Base-by-base conservation (phyloP, 2,888 invertebrate genomes). In the Ligdia adustata region DNA sequence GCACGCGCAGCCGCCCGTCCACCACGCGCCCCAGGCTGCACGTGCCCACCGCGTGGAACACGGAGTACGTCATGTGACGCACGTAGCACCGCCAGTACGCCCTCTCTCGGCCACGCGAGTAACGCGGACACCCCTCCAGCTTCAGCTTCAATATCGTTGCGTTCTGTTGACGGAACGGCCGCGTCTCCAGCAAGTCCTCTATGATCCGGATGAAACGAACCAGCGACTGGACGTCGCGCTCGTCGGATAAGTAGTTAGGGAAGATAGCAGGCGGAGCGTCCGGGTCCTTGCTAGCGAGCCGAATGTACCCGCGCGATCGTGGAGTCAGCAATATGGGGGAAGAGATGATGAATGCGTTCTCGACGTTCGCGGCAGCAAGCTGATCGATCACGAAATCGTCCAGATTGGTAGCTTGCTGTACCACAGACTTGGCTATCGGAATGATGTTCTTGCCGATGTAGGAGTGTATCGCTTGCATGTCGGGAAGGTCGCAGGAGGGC, bases 51-150 rank as follows among this genome's bases (percentile, higher is more conserved):
- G 82, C 65, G 57, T 84, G 84, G 57, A 60, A 74, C 41, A 66
- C 73, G 12, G 76, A 53, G 32, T 60, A 62, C 43, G 83, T 80
- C 76, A 83, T 62, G 53, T 81, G 77, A 6, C 76, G 69, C 35
- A 48, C 62, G 62, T 80, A 83, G 54, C 85, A 84, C n/a, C 50
- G 52, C 80, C 79, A 82, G 64, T 83, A 84, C 1, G 15, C 53
- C 2, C 14, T 14, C 0, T 47, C 44, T 55, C 1, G 12, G 32
- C 5, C 27, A 4, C 2, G 0, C 12, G 75, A 72, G 43, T 85
- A 84, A 0, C 57, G 75, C 3, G 65, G 55, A 2, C 83, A 26
- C 2, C n/a, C n/a, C n/a, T n/a, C n/a, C n/a, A n/a, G n/a, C n/a
- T 58, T 28, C 20, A 75, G 31, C 3, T 43, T 57, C 2, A 76